Base-by-base conservation (phyloP, 92 coral and sea anemone genomes). In the Paragorgia papillata region DNA sequence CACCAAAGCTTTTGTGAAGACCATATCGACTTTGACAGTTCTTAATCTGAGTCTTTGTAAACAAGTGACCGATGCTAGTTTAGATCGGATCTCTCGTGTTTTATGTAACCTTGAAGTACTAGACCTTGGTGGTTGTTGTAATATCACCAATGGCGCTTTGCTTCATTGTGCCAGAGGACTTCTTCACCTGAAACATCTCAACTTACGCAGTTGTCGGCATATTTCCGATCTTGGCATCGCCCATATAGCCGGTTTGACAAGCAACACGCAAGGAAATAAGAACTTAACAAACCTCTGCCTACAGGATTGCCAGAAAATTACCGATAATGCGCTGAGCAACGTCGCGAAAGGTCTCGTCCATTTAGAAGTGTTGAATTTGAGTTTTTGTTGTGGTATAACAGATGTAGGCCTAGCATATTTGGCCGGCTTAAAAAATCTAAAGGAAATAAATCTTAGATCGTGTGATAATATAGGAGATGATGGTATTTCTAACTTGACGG, bases 291-390 rank as follows among this genome's bases (percentile, higher is more conserved):
- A 88, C 59, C 86, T 94, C 40, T 91, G 98, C 89, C 90, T 94
- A 91, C 98, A 94, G 81, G 98, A 91, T 93, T 94, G 98, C 81
- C 98, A 94, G 79, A 94, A 94, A 87, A 89, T 94, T 81, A 91
- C 98, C 80, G 98, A 94, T 87, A 94, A 94, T 85, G 98, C 98
- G 33, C 77, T 94, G 75, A 85, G 96, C 66, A 94, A 91, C 80
- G 87, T 94, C 55, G 89, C 98, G 3, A 94, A 91, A 79, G 98
- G 98, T 24, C 88, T 94, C 54, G 80, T 89, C 39, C 80, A 89
- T 73, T 61, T 94, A 48, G 92, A 94, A 76, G 79, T 88, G 37
- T 77, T 94, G 70, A 94, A 94, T 91, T 65, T 94, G 51, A 94
- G 98, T 73, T 94, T 94, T 61, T 94, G 98, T 43, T 92, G 97